Conservation (phyloP, 1,140 invertebrate species). For the Calephelis nemesis region DNA sequence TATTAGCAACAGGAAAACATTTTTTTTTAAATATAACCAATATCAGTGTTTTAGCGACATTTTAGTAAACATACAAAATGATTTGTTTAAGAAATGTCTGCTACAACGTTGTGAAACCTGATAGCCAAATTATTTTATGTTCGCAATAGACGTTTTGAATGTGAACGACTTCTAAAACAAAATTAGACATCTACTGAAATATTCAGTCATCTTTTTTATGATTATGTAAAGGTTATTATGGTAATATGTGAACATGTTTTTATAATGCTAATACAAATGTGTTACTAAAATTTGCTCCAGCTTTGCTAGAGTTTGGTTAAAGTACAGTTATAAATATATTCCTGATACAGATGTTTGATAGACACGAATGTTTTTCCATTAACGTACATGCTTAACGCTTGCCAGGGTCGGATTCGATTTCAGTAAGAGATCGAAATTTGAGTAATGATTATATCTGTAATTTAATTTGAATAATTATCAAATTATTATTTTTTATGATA, state of each 20-base stretch:
- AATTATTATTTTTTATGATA: no score
- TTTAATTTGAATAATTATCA: no score
- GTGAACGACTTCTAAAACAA: background rate
- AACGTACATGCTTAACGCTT: no score
- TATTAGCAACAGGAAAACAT: no score
- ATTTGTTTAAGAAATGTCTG: background rate
- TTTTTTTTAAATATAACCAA: no score
- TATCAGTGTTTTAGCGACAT: no score
- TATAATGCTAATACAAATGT: background rate
- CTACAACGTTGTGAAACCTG: background rate
- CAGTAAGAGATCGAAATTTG: no score
- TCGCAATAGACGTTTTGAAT: conserved; percentile 6
- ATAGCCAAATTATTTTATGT: background rate
- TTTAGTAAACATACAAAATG: background rate
- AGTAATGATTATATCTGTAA: no score
- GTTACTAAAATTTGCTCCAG: background rate
- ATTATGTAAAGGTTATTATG: background rate
- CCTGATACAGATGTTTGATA: no score
- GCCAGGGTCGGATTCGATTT: no score
- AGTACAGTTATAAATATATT: background rate
- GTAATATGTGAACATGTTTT: background rate
- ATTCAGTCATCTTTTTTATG: background rate
- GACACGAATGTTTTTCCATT: no score
- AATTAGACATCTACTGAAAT: background rate
- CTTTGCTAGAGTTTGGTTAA: background rate